Evolutionary conservation across 2,797 vertebrate species (phyloP), one percentile per base, ranked within the genome.

Genomic region (Yasuhikotakia modesta): DNA sequence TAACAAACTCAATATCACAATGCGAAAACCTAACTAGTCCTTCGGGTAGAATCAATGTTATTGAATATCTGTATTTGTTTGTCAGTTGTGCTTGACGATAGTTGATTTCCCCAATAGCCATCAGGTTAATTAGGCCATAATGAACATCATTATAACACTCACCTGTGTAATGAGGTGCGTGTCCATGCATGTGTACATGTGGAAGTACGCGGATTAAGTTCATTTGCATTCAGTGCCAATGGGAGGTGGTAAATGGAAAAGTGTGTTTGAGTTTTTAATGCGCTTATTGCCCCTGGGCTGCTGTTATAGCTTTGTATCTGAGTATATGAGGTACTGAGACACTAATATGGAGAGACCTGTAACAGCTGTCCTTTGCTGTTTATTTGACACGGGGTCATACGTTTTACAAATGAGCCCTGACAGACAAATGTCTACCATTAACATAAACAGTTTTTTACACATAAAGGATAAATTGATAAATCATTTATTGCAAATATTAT

Each of bases 131-230:
- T 76, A 46, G 60, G 58, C 22, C 22, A 16, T 60, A n/a, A 71
- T 52, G 73, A 72, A 46, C 22, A 14, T 39, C 46, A 55, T 39
- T 30, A 71, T 32, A 43, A 39, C 19, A 57, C 58, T 65, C 53
- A 65, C 27, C 4, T 32, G 48, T 50, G 65, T 65, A 71, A 70
- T 58, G 61, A 65, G 24, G 13, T 39, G 14, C 39, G 74, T 66
- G 32, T 71, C 46, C 48, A 6, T 78, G 57, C 68, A 69, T 78
- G 50, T 61, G 53, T 75, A 19, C 10, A 10, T 79, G 50, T 66
- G 17, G 32, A 58, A 57, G 65, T 24, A 43, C 24, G 52, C 43
- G 17, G 27, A 39, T 3, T 17, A 50, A 22, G 21, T 30, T 76
- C 11, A 77, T 76, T 71, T 19, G 72, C 72, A 21, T 66, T 70